Evolutionary conservation across 2,888 invertebrate genomes (phyloP).

Genomic region (Eupithecia subfuscata): DNA sequence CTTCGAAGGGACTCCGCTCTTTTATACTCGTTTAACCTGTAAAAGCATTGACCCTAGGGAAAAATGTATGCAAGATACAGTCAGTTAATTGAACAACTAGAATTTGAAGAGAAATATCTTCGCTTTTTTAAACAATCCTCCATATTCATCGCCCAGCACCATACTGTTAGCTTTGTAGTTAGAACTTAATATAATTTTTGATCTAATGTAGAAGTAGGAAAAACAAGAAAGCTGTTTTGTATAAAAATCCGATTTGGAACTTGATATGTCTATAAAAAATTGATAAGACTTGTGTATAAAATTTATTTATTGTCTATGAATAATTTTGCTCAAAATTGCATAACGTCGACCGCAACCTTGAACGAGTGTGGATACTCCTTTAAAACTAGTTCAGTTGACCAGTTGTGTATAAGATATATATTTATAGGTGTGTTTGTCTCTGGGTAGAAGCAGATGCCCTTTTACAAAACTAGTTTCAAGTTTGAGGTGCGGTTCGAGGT

Average conservation of each 20-base stretch:
- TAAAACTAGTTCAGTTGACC: conserved; percentile 51
- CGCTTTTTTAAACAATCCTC: conserved; percentile 18
- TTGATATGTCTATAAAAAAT: conserved; percentile 15
- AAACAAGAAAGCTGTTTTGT: not conserved
- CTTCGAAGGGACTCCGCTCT: conserved; percentile 49
- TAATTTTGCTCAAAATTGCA: conserved; percentile 46
- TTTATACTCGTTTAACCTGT: conserved; percentile 56
- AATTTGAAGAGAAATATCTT: not conserved
- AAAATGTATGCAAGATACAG: conserved; percentile 43
- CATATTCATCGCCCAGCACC: conserved; percentile 14
- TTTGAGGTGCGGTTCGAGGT: conserved; percentile 19
- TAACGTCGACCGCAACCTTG: conserved; percentile 48
- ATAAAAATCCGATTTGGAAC: not conserved
- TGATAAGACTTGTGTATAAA: conserved; percentile 6
- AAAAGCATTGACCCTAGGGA: conserved; percentile 55
- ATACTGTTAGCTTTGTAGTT: not conserved
- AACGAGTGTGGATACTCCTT: conserved; percentile 41
- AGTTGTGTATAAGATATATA: conserved; percentile 41
- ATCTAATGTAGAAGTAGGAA: not conserved
- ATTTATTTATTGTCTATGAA: conserved; percentile 30
- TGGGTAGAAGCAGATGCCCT: conserved; percentile 33
- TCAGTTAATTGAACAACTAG: not conserved
- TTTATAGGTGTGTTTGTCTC: conserved; percentile 7
- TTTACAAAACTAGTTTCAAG: conserved; percentile 37
- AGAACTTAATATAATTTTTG: not conserved